Base-by-base conservation (phyloP, 92 coral and sea anemone species). In the Umimayanthus chanpuru region DNA sequence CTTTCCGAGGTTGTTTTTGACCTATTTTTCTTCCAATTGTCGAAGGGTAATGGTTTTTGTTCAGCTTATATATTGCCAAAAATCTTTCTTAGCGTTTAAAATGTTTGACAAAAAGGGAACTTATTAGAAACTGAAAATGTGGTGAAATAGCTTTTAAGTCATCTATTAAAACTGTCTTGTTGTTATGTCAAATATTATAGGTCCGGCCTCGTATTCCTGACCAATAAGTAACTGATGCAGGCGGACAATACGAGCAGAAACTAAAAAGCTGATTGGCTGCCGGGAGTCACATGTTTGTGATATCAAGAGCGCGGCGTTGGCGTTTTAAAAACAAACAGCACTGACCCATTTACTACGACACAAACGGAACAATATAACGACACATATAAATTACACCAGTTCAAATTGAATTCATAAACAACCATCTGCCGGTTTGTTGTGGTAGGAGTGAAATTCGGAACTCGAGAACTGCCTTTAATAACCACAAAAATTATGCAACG, bases 341-440 rank as follows among this genome's bases (percentile, higher is more conserved):
- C 30, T n/a, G n/a, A n/a, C n/a, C 76, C 76, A 28, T 16, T 65
- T 9, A 40, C 75, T 36, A 21, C 43, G 76, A 64, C 76, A 65
- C 32, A n/a, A 40, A 66, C 2, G 58, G 76, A 40, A 65, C 86
- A 81, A 81, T 81, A 65, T 81, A 81, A 18, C 26, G 50, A 2
- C 25, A 81, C 47, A 66, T 64, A 64, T 81, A 81, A 65, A 41
- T 44, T 40, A 11, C 50, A 81, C 75, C 86, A 65, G 53, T 65
- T 25, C 86, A 81, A 81, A 43, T 40, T n/a, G 23, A 40, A 81
- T 41, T 81, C 86, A 81, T 81, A 81, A 81, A 81, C 86, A 81
- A 68, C 76, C 56, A 38, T 80, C 85, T 29, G 1, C 49, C 68
- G 73, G 55, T 18, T 76, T 76, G 56, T 15, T 39, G n/a, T 76